Evolutionary conservation across 2,113 vertebrate genomes (phyloP), one percentile per base, ranked within the genome.

Genomic region (Notothenia rossii): DNA sequence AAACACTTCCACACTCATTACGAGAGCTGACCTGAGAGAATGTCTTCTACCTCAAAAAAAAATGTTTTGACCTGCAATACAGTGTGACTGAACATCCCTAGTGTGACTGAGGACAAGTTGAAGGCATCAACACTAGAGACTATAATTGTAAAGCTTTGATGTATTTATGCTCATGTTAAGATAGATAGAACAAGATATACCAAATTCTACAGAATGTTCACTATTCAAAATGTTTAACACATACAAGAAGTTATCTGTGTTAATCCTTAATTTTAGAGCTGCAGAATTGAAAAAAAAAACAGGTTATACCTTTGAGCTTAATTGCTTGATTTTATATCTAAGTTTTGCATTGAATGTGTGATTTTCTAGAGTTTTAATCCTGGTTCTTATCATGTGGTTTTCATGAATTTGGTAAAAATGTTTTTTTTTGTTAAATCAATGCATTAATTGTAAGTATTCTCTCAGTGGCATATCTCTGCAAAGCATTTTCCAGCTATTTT

Each of bases 401-500:
- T 56, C 33, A 70, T 40, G 14, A 20, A 36, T 87, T 75, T 81
- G 59, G 40, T 85, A 82, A 53, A 51, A 4, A 63, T 64, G 10
- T 29, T 10, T 86, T 56, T 56, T 77, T 84, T 54, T 45, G 64
- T 64, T 66, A 3, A 56, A 3, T 2, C 60, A 8, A n/a, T 79
- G 20, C 62, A 54, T 62, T 50, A 20, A 60, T 56, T 79, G 72
- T 70, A 71, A 68, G 48, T 68, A 46, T 80, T 49, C 33, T 78
- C 17, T 71, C n/a, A 10, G 62, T 83, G 81, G 86, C 20, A 6
- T 15, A 77, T 61, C 18, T 86, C 17, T 81, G 45, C 77, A 71
- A 76, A 84, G 20, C n/a, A 55, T 85, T 89, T 89, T 90, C 60
- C 84, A 88, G 61, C 64, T 83, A 79, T 87, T 89, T 90, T 89